Evolutionary conservation across 2,113 vertebrate genomes (phyloP).

Genomic region (Myrmecobius fasciatus): DNA sequence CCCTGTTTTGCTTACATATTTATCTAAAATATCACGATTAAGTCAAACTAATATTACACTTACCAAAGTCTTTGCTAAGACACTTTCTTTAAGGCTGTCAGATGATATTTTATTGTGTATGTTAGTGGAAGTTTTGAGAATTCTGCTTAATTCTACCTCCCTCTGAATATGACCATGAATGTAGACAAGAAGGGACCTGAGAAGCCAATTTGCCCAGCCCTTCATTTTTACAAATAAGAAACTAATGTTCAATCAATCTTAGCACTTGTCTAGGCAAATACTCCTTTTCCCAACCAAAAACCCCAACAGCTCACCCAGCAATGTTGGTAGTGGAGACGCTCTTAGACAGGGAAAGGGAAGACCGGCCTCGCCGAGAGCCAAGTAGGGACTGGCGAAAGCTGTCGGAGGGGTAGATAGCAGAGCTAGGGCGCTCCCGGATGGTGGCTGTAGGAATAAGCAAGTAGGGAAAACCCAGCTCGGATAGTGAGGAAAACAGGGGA

Average conservation of each 20-base stretch:
- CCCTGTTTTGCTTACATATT: neutral
- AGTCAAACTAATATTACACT: neutral
- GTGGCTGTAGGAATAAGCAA: slow-evolving; percentile 77
- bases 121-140: neutral
- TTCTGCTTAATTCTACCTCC: neutral
- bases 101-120: neutral
- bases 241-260: neutral
- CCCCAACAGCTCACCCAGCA: slow-evolving; percentile 87
- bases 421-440: slow-evolving; percentile 90
- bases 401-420: slow-evolving; percentile 93
- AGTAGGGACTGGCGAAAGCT: slow-evolving; percentile 92
- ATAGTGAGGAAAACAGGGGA: fast-evolving
- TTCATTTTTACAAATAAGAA: neutral
- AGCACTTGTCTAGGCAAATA: neutral
- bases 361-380: slow-evolving; percentile 88
- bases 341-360: slow-evolving; percentile 91
- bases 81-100: neutral
- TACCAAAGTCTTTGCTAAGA: neutral
- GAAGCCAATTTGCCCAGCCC: neutral
- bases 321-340: slow-evolving; percentile 97
- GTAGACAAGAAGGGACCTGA: neutral
- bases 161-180: neutral
- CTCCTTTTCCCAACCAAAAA: neutral
- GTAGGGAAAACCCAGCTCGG: neutral
- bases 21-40: neutral